phyloP scores from a whole-genome alignment of 2,113 vertebrate genomes.

The Hiodon tergisus region DNA sequence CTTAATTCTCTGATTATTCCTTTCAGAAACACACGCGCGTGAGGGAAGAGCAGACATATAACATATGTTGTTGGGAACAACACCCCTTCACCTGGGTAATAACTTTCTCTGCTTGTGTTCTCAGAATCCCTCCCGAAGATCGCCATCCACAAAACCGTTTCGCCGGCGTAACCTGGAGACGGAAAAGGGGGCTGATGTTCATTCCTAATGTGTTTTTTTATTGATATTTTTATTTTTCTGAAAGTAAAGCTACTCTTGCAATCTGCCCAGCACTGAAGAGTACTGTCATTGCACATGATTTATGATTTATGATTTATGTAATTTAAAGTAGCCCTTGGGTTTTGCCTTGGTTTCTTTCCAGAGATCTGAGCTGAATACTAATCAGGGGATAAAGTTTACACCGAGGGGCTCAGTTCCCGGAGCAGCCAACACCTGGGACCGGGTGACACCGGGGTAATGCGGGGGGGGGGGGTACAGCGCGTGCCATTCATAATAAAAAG shows the following conservation, averaged over 20 bases:
- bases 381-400: constrained; percentile 79
- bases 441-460: constrained; percentile 22
- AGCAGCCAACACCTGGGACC: constrained; percentile 56
- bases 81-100: too few species aligned
- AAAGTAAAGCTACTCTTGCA: constrained; percentile 79
- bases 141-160: too few species aligned
- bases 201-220: constrained; percentile 7
- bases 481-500: background rate
- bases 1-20: too few species aligned
- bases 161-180: too few species aligned
- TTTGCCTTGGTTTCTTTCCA: constrained; percentile 74
- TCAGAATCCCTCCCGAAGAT: too few species aligned
- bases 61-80: too few species aligned
- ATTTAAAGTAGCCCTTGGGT: constrained; percentile 75
- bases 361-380: constrained; percentile 79
- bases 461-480: constrained; percentile 14
- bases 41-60: too few species aligned
- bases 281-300: constrained; percentile 70
- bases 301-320: constrained; percentile 84
- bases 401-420: constrained; percentile 59
- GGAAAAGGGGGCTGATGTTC: too few species aligned
- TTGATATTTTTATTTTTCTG: constrained; percentile 68
- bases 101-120: too few species aligned
- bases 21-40: too few species aligned
- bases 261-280: constrained; percentile 69